These are phyloP conservation scores for Pocota personata DNA, from an alignment of 2,888 invertebrate species.

Conservation along the genomic window DNA sequence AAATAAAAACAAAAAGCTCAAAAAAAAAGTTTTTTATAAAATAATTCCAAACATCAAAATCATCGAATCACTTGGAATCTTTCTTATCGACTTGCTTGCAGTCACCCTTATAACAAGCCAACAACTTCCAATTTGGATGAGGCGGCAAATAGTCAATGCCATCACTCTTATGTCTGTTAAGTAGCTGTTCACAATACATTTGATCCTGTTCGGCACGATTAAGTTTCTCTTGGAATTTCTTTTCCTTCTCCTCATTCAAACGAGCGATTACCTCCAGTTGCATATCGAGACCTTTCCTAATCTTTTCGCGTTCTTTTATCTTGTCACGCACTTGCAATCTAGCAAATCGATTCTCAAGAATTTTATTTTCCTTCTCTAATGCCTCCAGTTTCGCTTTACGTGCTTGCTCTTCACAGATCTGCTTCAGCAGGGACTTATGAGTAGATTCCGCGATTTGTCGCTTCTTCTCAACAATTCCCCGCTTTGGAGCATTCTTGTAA, in stretches of 20 bases:
- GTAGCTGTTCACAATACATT: conserved; percentile 76
- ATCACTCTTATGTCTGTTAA: conserved; percentile 75
- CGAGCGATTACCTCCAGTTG: conserved; percentile 77
- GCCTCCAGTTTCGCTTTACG: conserved; percentile 76
- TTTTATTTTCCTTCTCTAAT: conserved; percentile 77
- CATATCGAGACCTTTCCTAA: conserved; percentile 76
- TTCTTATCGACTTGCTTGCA: neutral
- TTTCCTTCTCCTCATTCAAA: conserved; percentile 76
- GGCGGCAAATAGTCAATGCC: conserved; percentile 78
- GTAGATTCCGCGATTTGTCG: conserved; percentile 76
- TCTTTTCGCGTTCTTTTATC: conserved; percentile 67
- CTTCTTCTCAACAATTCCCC: conserved; percentile 73
- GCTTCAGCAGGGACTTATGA: conserved; percentile 76
- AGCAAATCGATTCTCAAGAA: conserved; percentile 79
- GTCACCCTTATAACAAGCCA: conserved; percentile 68
- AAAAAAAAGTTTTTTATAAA: too few relatives aligned
- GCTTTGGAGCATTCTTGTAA: conserved; percentile 76
- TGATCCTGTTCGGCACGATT: conserved; percentile 77
- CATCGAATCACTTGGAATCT: neutral
- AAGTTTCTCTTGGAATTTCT: conserved; percentile 75
- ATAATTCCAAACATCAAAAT: neutral
- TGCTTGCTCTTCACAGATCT: conserved; percentile 79
- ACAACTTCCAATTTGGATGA: conserved; percentile 80
- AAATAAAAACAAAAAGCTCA: too few relatives aligned
- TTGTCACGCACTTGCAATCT: conserved; percentile 75